Base-by-base conservation (phyloP, 2,797 vertebrate genomes). In the Lerista edwardsae region DNA sequence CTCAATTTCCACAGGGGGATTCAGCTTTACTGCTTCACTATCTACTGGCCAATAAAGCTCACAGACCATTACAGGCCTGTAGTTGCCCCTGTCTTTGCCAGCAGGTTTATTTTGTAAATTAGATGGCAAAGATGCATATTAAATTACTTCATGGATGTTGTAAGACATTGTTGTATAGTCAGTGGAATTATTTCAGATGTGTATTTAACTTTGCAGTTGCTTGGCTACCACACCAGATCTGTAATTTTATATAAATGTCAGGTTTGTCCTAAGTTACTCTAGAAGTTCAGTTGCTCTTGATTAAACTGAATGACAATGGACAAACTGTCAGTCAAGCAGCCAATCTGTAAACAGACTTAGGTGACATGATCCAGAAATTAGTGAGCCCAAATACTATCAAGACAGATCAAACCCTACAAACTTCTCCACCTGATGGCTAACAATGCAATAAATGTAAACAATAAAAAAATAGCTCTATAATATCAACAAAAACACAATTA, bases 91-190 rank as follows among this genome's bases (percentile, higher is more conserved):
- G 10, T 64, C 31, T 65, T 27, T 74, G 29, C 19, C 44, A 31
- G 12, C 17, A 62, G 9, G 12, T 82, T 57, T 39, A n/a, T 6
- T 41, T 80, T 61, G 44, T 29, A 65, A 39, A 9, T 51, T 36
- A 44, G 25, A 67, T 41, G 51, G 59, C 79, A 59, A 59, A 57
- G 62, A 51, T 51, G 41, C 9, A 7, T 21, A 21, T 75, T 74
- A 64, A 64, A 65, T 82, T 75, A 74, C 62, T 64, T 59, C 25
- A 65, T 36, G 34, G 61, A 65, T 82, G 47, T 65, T 82, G 61
- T 23, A 82, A 82, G 31, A 75, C 31, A 9, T 41, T 39, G 36
- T 47, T 64, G 2, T 82, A 19, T 64, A 74, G 25, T n/a, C 31
- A 57, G 25, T 27, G 61, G 31, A 75, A 34, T 75, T 27, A 75